Evolutionary conservation across 2,797 vertebrate genomes (phyloP).

Genomic region (Menidia menidia): DNA sequence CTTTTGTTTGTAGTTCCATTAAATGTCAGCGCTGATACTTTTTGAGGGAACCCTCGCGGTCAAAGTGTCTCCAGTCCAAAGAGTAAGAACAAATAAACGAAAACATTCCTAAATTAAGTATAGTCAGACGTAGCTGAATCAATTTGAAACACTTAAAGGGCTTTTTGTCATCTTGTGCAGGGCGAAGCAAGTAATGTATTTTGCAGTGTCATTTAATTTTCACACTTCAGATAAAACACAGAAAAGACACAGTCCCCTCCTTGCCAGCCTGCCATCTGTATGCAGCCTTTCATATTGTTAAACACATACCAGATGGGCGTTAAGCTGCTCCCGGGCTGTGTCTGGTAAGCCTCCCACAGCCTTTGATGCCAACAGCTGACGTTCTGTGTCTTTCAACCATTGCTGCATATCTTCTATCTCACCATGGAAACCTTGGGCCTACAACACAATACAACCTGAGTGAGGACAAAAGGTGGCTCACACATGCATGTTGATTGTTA

Average conservation of each 20-base stretch:
- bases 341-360: conserved; percentile 98
- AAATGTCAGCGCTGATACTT: conserved; percentile 20
- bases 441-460: conserved; percentile 81
- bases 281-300: conserved; percentile 78
- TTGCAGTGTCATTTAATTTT: conserved; percentile 76
- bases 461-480: conserved; percentile 80
- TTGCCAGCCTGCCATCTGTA: conserved; percentile 79
- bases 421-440: conserved; percentile 99
- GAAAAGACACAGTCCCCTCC: conserved; percentile 63
- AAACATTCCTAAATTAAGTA: conserved; percentile 64
- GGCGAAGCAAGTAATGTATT: conserved; percentile 42
- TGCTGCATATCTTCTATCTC: conserved; percentile 98
- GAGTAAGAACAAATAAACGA: conserved; percentile 43
- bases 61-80: conserved; percentile 42
- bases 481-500: conserved; percentile 64
- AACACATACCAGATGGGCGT: conserved; percentile 95
- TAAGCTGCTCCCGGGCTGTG: conserved; percentile 97
- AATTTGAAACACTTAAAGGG: conserved; percentile 54
- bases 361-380: conserved; percentile 97
- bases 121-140: conserved; percentile 50
- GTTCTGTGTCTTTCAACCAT: conserved; percentile 98
- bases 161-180: conserved; percentile 42
- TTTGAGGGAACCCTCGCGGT: conserved; percentile 21
- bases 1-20: conserved; percentile 41
- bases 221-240: conserved; percentile 79